Evolutionary conservation across 2,113 vertebrate species (phyloP).

Genomic region (Choloepus hoffmanni): DNA sequence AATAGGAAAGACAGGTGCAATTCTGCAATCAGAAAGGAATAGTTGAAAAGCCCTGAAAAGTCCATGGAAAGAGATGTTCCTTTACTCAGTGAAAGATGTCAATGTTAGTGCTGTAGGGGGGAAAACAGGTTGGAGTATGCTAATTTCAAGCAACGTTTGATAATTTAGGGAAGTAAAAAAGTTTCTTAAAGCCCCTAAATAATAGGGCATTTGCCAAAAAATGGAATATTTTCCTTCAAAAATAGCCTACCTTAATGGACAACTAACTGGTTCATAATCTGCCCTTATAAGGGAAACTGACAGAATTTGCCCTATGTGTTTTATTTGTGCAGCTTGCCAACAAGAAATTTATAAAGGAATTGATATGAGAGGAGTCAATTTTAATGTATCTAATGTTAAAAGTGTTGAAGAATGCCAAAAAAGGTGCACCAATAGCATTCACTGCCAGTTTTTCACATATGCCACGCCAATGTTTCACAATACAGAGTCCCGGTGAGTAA

Average conservation of each 20-base stretch:
- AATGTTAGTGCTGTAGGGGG: background rate
- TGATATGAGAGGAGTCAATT: conserved; percentile 87
- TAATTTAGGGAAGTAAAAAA: background rate
- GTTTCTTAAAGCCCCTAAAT: background rate
- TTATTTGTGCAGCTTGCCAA: conserved; percentile 84
- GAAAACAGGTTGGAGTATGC: background rate
- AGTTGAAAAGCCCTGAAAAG: background rate
- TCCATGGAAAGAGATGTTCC: background rate
- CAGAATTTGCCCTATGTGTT: background rate
- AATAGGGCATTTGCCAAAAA: background rate
- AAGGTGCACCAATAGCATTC: conserved; percentile 85
- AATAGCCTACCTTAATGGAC: background rate
- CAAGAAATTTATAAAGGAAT: conserved; percentile 81
- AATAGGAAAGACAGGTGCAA: background rate
- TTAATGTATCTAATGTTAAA: conserved; percentile 72
- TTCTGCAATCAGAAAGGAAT: background rate
- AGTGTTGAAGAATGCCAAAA: conserved; percentile 85
- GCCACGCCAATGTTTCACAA: conserved; percentile 74
- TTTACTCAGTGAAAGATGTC: background rate
- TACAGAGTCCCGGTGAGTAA: conserved; percentile 81
- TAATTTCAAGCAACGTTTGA: background rate
- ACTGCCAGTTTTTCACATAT: conserved; percentile 88
- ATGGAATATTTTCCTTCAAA: background rate
- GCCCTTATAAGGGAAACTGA: background rate
- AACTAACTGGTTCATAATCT: background rate